These are phyloP conservation scores for Tetrax tetrax DNA, from an alignment of 2,113 vertebrate genomes.

Conservation along the genomic window DNA sequence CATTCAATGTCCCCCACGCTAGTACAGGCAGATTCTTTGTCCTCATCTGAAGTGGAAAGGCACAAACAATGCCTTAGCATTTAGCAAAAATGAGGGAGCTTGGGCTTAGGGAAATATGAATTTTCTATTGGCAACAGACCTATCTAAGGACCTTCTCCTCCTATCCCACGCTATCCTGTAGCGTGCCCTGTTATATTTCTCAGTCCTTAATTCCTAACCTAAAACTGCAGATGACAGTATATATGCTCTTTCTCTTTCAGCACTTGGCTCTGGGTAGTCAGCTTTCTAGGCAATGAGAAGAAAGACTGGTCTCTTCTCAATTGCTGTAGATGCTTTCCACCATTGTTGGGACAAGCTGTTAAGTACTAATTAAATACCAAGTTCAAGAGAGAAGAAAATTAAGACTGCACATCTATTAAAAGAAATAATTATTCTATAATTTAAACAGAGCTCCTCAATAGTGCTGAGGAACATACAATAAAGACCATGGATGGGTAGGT, in stretches of 20 bases:
- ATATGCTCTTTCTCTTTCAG: neutral
- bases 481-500: constrained; percentile 43
- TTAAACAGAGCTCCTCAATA: constrained; percentile 34
- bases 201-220: neutral
- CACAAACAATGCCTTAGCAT: neutral
- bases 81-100: neutral
- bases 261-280: neutral
- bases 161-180: neutral
- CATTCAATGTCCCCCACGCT: neutral
- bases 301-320: neutral
- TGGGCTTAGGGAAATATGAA: neutral
- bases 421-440: constrained; percentile 52
- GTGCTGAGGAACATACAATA: constrained; percentile 17
- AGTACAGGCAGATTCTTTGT: neutral
- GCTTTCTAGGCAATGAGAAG: neutral
- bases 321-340: neutral
- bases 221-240: neutral
- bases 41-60: neutral
- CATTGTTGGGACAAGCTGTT: neutral
- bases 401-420: constrained; percentile 40
- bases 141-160: neutral
- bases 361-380: constrained; percentile 2
- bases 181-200: neutral
- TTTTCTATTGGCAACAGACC: neutral
- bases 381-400: constrained; percentile 7